These are phyloP conservation scores for Tridacna gigas DNA, from an alignment of 2,888 invertebrate genomes.

Conservation along the genomic window DNA sequence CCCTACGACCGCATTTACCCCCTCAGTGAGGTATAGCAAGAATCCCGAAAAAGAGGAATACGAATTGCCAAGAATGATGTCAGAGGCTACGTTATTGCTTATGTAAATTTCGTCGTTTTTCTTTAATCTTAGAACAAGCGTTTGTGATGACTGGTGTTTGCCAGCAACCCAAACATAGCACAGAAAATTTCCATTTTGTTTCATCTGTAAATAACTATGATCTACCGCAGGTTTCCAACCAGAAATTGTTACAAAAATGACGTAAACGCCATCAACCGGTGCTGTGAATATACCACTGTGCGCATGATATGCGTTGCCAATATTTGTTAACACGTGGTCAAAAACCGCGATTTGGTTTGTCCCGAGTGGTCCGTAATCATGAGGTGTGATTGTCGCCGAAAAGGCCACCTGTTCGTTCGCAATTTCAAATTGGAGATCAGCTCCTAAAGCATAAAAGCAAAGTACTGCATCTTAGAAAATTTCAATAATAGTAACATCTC, in stretches of 20 bases:
- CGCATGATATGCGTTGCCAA: constrained; percentile 3
- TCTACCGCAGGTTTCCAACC: background rate
- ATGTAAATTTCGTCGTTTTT: constrained; percentile 1
- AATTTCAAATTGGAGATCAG: too few species aligned
- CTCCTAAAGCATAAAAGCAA: too few species aligned
- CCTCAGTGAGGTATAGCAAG: background rate
- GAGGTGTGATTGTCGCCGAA: background rate
- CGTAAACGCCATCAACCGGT: background rate
- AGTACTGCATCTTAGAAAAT: too few species aligned
- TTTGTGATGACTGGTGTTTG: background rate
- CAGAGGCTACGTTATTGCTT: background rate
- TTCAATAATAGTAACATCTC: too few species aligned
- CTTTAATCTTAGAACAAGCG: background rate
- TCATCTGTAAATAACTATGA: background rate
- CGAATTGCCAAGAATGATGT: background rate
- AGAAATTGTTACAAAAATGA: background rate
- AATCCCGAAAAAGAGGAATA: constrained; percentile 2
- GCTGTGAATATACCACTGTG: background rate
- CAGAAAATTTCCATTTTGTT: background rate
- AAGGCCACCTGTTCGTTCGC: background rate
- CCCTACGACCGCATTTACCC: too few species aligned
- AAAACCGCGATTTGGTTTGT: background rate
- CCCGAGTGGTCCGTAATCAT: constrained; percentile 5
- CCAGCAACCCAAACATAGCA: background rate
- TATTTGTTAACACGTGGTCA: background rate